Conservation (phyloP, 2,888 invertebrate genomes). For the Eupithecia dodoneata region DNA sequence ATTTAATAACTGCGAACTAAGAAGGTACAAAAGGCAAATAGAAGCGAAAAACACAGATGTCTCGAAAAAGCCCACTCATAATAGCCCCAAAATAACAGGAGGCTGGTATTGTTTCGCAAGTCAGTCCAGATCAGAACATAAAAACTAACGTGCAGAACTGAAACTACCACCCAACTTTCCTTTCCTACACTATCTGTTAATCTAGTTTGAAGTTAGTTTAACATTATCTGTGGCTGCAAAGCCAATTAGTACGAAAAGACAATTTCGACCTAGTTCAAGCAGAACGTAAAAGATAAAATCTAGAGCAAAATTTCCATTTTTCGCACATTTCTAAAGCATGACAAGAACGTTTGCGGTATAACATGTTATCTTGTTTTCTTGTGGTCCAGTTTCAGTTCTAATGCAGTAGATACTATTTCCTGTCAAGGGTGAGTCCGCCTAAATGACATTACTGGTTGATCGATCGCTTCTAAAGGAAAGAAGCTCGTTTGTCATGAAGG, state of each 20-base stretch:
- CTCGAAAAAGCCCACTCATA: constrained; percentile 3
- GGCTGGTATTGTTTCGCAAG: constrained; percentile 48
- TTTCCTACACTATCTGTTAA: neutral
- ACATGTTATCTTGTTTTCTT: neutral
- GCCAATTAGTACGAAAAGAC: constrained; percentile 3
- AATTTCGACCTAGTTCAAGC: neutral
- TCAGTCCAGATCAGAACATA: constrained; percentile 59
- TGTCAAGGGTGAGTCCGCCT: constrained; percentile 31
- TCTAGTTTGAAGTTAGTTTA: neutral
- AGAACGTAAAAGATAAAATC: neutral
- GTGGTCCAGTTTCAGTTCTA: constrained; percentile 23
- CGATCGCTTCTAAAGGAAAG: constrained; percentile 66
- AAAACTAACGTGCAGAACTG: constrained; percentile 37
- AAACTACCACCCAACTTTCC: neutral
- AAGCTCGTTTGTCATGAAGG: constrained; percentile 76
- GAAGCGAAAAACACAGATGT: constrained; percentile 11
- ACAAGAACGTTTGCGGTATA: neutral
- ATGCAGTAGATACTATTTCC: constrained; percentile 28
- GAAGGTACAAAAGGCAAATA: constrained; percentile 5
- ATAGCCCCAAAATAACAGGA: constrained; percentile 17
- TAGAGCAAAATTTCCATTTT: constrained; percentile 4
- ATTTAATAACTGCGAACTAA: neutral
- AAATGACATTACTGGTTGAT: constrained; percentile 76
- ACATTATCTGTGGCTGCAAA: neutral
- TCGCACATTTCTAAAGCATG: neutral